Evolutionary conservation across 2,113 vertebrate species (phyloP).

Genomic region (Catharus bicknelli): DNA sequence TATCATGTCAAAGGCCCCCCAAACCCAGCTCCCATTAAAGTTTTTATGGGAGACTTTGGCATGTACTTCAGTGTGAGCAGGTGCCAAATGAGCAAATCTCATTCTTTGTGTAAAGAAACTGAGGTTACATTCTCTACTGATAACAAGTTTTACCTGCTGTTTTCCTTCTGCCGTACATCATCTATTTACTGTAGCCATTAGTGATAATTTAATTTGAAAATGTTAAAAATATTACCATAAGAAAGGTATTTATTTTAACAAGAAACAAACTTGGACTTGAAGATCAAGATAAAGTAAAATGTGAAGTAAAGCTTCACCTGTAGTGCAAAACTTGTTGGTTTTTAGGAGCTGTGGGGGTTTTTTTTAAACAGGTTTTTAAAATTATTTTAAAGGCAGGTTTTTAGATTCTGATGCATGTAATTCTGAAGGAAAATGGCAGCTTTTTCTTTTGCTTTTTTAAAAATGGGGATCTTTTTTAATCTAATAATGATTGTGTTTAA

Average conservation of each 20-base stretch:
- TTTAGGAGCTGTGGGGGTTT: slow-evolving; percentile 14
- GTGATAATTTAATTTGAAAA: slow-evolving; percentile 53
- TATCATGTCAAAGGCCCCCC: neutral
- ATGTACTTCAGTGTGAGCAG: neutral
- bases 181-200: slow-evolving; percentile 55
- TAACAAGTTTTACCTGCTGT: slow-evolving; percentile 57
- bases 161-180: slow-evolving; percentile 74
- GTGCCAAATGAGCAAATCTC: slow-evolving; percentile 50
- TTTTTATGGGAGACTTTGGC: neutral
- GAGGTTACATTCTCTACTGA: slow-evolving; percentile 42
- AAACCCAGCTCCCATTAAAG: neutral
- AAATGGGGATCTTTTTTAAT: slow-evolving; percentile 71
- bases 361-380: slow-evolving; percentile 43
- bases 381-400: slow-evolving; percentile 54
- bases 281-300: slow-evolving; percentile 54
- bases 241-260: slow-evolving; percentile 60
- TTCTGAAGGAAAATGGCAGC: slow-evolving; percentile 78
- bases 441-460: slow-evolving; percentile 67
- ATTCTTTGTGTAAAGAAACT: slow-evolving; percentile 50
- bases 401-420: slow-evolving; percentile 72
- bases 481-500: slow-evolving; percentile 76
- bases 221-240: slow-evolving; percentile 27
- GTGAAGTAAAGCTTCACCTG: slow-evolving; percentile 57
- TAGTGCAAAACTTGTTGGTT: slow-evolving; percentile 42
- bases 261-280: slow-evolving; percentile 55